Evolutionary conservation across 2,797 vertebrate species (phyloP).

Genomic region (Catharus ustulatus): DNA sequence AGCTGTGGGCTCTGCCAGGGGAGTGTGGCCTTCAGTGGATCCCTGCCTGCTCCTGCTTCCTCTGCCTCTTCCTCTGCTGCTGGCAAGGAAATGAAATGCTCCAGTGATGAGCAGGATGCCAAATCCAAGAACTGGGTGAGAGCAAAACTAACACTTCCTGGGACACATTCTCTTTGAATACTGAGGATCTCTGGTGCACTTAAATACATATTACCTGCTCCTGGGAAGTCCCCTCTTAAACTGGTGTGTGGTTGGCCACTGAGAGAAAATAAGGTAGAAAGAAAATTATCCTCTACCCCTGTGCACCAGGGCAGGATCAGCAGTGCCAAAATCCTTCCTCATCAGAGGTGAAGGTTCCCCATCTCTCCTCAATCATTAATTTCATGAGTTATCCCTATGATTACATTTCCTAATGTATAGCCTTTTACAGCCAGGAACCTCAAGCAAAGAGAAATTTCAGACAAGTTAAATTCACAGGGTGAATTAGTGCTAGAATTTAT

Average conservation of each 20-base stretch:
- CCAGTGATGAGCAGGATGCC: neutral
- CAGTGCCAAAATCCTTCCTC: neutral
- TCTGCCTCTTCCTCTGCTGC: neutral
- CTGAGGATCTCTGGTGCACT: neutral
- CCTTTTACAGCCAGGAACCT: neutral
- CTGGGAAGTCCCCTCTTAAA: neutral
- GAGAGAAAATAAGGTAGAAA: neutral
- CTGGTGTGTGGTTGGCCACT: neutral
- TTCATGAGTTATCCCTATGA: neutral
- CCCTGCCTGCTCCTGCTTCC: neutral
- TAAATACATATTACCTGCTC: neutral
- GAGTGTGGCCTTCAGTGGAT: neutral
- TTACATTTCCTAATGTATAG: neutral
- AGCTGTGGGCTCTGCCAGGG: neutral
- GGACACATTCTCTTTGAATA: neutral
- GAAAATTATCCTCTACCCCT: neutral
- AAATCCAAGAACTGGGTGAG: neutral
- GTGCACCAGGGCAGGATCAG: neutral
- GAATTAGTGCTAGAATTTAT: neutral
- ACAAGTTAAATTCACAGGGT: neutral
- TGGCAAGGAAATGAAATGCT: neutral
- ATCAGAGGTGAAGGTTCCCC: neutral
- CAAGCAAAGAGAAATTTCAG: neutral
- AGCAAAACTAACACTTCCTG: neutral
- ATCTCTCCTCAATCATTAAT: neutral